Conservation (phyloP, 2,113 vertebrate species). For the Muscicapa adusta region DNA sequence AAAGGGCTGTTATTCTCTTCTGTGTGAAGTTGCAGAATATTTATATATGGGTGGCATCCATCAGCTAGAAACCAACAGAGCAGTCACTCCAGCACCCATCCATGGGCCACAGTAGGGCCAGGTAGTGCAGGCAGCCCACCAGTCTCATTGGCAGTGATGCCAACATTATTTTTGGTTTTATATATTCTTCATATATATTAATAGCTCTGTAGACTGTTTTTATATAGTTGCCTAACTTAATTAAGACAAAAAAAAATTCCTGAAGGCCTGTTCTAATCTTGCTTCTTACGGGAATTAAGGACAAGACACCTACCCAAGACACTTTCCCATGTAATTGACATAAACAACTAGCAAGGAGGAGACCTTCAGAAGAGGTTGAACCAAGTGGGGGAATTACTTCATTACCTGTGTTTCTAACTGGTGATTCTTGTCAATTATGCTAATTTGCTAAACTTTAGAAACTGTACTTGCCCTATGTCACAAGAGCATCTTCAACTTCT, state of each 20-base stretch:
- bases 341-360: neutral
- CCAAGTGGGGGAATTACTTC: neutral
- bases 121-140: neutral
- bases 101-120: rapidly evolving
- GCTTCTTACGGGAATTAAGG: neutral
- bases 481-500: rapidly evolving
- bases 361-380: neutral
- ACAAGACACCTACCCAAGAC: neutral
- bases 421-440: neutral
- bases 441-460: neutral
- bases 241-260: neutral
- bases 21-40: neutral
- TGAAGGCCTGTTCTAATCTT: neutral
- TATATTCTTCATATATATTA: neutral
- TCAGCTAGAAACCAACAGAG: neutral
- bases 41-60: neutral
- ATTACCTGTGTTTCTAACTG: neutral
- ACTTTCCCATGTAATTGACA: neutral
- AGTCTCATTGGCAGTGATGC: neutral
- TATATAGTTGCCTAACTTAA: neutral
- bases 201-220: neutral
- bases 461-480: neutral
- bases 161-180: neutral
- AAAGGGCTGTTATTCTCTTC: neutral
- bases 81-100: neutral